These are phyloP conservation scores for Philypnodon macrostomus DNA, from an alignment of 2,797 vertebrate species.

Conservation along the genomic window DNA sequence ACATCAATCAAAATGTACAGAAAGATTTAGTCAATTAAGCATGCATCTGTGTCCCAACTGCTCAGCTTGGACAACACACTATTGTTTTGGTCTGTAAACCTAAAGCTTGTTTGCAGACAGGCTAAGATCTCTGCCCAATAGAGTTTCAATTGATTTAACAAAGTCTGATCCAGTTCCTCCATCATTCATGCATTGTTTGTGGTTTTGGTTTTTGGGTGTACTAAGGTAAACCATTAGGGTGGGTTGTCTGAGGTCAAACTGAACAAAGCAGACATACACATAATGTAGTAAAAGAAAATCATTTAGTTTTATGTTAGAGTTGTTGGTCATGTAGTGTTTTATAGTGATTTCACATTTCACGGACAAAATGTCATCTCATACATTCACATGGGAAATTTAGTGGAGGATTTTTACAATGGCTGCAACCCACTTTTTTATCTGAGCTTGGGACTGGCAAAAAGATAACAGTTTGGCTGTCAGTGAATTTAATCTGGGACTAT, in stretches of 20 bases:
- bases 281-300: too few relatives aligned
- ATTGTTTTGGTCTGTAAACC: constrained; percentile 24
- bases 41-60: constrained; percentile 15
- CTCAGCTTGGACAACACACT: constrained; percentile 16
- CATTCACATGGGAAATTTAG: too few relatives aligned
- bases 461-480: too few relatives aligned
- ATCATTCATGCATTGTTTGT: constrained; percentile 1
- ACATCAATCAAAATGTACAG: constrained; percentile 2
- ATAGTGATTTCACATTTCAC: too few relatives aligned
- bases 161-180: constrained; percentile 1
- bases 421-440: too few relatives aligned
- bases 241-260: not conserved
- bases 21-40: not conserved
- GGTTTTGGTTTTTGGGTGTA: not conserved
- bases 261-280: not conserved
- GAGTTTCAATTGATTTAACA: constrained; percentile 31
- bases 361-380: too few relatives aligned
- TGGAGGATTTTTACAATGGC: too few relatives aligned
- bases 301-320: too few relatives aligned
- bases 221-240: not conserved
- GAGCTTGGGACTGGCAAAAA: too few relatives aligned
- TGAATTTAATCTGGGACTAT: too few relatives aligned
- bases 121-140: constrained; percentile 29
- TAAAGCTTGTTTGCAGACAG: constrained; percentile 17
- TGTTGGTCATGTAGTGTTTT: too few relatives aligned